Evolutionary conservation across 2,797 vertebrate genomes (phyloP).

Genomic region (Urocyon cinereoargenteus): DNA sequence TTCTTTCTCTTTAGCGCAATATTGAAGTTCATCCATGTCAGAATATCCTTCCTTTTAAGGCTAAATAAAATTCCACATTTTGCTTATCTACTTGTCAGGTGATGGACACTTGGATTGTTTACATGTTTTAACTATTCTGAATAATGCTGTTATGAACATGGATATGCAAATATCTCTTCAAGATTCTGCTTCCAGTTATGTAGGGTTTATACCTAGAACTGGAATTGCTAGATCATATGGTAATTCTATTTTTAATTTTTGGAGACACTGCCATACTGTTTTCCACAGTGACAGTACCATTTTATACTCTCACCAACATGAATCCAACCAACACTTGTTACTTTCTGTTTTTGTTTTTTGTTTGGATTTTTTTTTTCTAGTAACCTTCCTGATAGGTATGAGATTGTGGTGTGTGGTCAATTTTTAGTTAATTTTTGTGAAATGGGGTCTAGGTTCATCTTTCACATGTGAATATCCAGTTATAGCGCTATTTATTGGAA

Average conservation of each 20-base stretch:
- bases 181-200: not conserved
- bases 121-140: not conserved
- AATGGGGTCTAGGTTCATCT: not conserved
- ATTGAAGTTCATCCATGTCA: not conserved
- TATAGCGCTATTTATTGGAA: constrained; percentile 35
- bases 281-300: not conserved
- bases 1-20: not conserved
- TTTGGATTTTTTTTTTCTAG: not conserved
- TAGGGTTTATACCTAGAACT: not conserved
- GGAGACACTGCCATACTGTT: not conserved
- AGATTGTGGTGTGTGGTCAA: not conserved
- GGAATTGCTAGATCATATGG: not conserved
- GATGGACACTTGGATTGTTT: not conserved
- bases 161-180: not conserved
- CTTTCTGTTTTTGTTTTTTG: not conserved
- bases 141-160: not conserved
- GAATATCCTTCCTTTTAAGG: constrained; percentile 42
- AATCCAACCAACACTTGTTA: not conserved
- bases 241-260: not conserved
- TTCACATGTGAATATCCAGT: not conserved
- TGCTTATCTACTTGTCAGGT: not conserved
- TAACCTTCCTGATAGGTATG: not conserved
- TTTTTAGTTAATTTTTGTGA: not conserved
- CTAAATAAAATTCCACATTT: not conserved
- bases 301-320: not conserved